These are phyloP conservation scores for Papilio polyxenes DNA, from an alignment of 1,140 invertebrate genomes.

Conservation along the genomic window DNA sequence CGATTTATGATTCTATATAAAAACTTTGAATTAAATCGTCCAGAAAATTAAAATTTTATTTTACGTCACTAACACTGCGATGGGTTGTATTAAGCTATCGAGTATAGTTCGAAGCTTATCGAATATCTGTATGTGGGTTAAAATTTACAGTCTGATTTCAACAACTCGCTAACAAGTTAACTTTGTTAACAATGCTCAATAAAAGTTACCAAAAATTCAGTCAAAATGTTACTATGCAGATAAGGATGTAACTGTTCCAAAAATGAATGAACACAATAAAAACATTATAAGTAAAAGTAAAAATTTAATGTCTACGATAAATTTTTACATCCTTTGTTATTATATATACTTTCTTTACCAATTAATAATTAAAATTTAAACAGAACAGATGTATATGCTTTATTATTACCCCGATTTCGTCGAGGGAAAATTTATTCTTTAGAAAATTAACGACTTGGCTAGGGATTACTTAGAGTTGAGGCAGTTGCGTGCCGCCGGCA, in stretches of 20 bases:
- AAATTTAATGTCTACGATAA: no score
- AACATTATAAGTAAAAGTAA: no score
- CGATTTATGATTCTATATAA: neutral
- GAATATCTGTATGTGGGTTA: neutral
- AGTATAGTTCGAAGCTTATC: neutral
- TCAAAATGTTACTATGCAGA: neutral
- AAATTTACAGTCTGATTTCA: neutral
- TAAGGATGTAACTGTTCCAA: no score
- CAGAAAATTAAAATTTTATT: neutral
- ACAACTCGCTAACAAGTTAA: slow-evolving; percentile 4
- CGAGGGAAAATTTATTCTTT: neutral
- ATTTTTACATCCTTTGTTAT: no score
- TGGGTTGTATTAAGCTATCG: neutral
- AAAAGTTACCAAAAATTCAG: neutral
- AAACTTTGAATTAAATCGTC: neutral
- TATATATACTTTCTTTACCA: no score
- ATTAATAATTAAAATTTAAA: no score
- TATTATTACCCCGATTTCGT: neutral
- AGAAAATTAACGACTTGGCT: neutral
- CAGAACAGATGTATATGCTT: no score
- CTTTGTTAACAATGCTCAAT: neutral
- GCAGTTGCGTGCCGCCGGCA: neutral
- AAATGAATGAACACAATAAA: no score
- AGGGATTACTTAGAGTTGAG: neutral
- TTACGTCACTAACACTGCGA: neutral